Evolutionary conservation across 2,113 vertebrate species (phyloP).

Genomic region (Sus scrofa): DNA sequence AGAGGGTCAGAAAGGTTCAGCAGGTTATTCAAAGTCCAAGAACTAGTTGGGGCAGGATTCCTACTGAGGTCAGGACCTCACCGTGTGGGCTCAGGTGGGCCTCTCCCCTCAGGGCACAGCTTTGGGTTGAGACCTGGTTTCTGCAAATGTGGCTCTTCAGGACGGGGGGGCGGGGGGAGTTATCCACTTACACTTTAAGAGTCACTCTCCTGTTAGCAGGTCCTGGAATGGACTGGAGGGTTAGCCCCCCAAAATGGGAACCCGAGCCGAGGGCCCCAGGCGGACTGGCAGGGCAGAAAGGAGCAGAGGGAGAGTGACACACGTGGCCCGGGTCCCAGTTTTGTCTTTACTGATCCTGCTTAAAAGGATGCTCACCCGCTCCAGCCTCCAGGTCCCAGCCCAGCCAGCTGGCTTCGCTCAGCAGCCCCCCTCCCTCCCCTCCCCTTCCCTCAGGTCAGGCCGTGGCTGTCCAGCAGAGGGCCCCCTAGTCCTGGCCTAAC

Average conservation of each 20-base stretch:
- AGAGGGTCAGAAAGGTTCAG: background rate
- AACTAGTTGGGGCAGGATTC: background rate
- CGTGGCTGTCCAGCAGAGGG: conserved; percentile 43
- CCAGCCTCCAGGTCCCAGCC: background rate
- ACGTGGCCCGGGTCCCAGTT: background rate
- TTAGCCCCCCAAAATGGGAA: too few relatives aligned
- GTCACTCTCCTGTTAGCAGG: background rate
- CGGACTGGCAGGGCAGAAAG: background rate
- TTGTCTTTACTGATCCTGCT: background rate
- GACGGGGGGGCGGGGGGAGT: too few relatives aligned
- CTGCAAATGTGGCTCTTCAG: background rate
- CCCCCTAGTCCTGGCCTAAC: background rate
- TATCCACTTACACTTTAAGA: background rate
- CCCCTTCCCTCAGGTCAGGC: background rate
- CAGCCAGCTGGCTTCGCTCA: background rate
- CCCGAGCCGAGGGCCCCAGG: background rate
- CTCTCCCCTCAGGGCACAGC: background rate
- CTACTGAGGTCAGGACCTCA: background rate
- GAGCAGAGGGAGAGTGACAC: too few relatives aligned
- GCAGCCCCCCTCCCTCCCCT: fast-evolving
- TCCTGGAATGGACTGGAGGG: background rate
- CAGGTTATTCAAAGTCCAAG: background rate
- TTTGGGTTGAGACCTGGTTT: background rate
- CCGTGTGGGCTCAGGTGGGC: background rate
- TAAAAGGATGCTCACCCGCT: background rate